phyloP scores from a whole-genome alignment of 2,888 invertebrate species.

The Melikaiella ostensackeni region DNA sequence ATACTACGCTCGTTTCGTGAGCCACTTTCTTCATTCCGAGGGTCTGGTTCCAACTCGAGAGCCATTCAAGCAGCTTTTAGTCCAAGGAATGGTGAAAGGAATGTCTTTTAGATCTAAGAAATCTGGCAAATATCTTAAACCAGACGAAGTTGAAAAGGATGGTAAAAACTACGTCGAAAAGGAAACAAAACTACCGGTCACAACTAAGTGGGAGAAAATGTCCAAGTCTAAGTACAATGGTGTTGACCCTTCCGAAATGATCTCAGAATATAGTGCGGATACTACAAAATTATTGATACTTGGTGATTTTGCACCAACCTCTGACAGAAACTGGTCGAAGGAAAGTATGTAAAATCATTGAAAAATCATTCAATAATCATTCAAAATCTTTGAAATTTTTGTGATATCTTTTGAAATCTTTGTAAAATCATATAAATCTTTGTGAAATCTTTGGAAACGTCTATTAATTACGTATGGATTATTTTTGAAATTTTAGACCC shows the following conservation, averaged over 20 bases:
- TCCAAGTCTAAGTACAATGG: slow-evolving; percentile 99
- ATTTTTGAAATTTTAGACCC: too few species aligned
- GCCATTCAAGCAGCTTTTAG: slow-evolving; percentile 94
- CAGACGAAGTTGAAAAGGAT: slow-evolving; percentile 81
- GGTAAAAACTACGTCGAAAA: slow-evolving; percentile 82
- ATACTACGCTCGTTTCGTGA: slow-evolving; percentile 97
- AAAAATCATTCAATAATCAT: too few species aligned
- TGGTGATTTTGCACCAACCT: slow-evolving; percentile 93
- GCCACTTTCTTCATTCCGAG: slow-evolving; percentile 91
- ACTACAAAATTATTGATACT: slow-evolving; percentile 93
- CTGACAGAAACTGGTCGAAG: slow-evolving; percentile 92
- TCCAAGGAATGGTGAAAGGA: slow-evolving; percentile 98
- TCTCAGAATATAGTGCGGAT: slow-evolving; percentile 91
- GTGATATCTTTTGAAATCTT: too few species aligned
- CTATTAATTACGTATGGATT: too few species aligned
- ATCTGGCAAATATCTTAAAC: slow-evolving; percentile 88
- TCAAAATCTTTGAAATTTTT: too few species aligned
- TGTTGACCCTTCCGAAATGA: slow-evolving; percentile 91
- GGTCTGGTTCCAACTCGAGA: slow-evolving; percentile 87
- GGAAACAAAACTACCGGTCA: slow-evolving; percentile 83
- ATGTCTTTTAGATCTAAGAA: slow-evolving; percentile 86
- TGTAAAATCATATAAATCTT: too few species aligned
- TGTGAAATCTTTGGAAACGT: too few species aligned
- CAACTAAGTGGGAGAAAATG: slow-evolving; percentile 97
- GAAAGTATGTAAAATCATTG: slow-evolving; percentile 81